Base-by-base conservation (phyloP, 2,888 invertebrate species). In the Dolichopus griseipennis region DNA sequence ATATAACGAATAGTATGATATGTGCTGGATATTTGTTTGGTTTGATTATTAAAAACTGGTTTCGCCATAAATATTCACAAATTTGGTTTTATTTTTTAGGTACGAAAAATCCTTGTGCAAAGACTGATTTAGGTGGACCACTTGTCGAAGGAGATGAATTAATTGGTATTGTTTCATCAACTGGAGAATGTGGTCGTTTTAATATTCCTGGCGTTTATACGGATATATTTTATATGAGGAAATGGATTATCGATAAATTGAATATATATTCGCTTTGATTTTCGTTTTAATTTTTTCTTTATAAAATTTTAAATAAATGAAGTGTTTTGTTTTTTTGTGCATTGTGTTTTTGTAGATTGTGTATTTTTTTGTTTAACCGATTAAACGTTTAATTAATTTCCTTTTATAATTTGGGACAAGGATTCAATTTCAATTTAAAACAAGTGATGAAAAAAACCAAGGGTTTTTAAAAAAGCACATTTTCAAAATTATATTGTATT, bases 141-240 rank as follows among this genome's bases (percentile, higher is more conserved):
- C 22, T 63, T 63, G 63, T 27, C 7, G 27, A 27, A 27, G 15
- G 18, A 27, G 63, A 7, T 27, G 18, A 12, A 22, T 63, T 63
- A 63, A 27, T 63, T 27, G 63, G 63, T 22, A 27, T 63, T 18
- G 63, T 63, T 18, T 63, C 63, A 63, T 63, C 27, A 27, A 27
- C 15, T 63, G 12, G 22, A 15, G 63, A 27, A 15, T 63, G 63
- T 63, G 63, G 15, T 27, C 12, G 27, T 27, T 10, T 10, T 15
- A 27, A 27, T 18, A 27, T 15, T 18, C 63, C 63, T 27, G 63
- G 22, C 2, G 63, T 63, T 27, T 63, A 63, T 63, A 63, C 63
- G 6, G 18, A 27, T 52, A 15, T 52, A 4, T 52, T 52, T 52
- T 52, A 15, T 52, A 52, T 52, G 52, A 15, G 52, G 6, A 5